A percentile compares a stretch with the other conserved stretches of the same genome.
Conservation (phyloP, 2,888 invertebrate genomes). For the Mesopsocus fuscifrons region DNA sequence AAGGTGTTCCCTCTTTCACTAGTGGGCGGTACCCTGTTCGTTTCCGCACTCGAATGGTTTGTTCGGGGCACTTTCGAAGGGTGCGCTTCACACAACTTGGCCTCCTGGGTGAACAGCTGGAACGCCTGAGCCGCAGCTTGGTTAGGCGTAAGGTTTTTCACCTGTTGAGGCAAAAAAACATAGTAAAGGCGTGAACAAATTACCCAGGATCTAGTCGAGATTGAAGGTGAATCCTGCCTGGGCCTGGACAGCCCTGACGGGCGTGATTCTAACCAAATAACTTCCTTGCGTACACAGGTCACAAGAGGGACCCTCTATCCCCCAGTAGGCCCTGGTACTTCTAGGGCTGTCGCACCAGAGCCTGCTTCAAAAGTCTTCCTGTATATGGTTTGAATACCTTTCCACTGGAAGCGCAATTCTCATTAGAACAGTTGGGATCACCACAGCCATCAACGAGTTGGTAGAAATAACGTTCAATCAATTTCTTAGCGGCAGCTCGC, state of each 20-base stretch:
- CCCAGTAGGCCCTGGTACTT: no score
- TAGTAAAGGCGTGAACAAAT: background rate
- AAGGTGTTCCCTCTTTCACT: no score
- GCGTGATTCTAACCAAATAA: no score
- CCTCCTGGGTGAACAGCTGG: constrained; percentile 67
- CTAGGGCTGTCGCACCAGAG: no score
- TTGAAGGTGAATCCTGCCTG: background rate
- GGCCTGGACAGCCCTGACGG: no score
- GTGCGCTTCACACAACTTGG: constrained; percentile 55
- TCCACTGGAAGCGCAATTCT: constrained; percentile 77
- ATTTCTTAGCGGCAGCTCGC: constrained; percentile 47
- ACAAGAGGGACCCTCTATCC: no score
- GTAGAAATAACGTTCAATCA: constrained; percentile 84
- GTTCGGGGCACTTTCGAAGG: constrained; percentile 55
- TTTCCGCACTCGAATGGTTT: no score
- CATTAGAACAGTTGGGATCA: constrained; percentile 67
- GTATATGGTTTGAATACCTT: constrained; percentile 47
- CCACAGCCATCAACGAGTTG: constrained; percentile 87
- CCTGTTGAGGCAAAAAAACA: no score
- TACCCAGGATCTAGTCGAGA: constrained; percentile 10
- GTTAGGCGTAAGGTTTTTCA: constrained; percentile 58
- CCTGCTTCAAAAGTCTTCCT: no score
- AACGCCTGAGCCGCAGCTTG: constrained; percentile 82
- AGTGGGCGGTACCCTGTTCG: no score
- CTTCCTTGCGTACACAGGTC: no score